Conservation (phyloP, 2,888 invertebrate genomes). For the Deladenus siricidicola region DNA sequence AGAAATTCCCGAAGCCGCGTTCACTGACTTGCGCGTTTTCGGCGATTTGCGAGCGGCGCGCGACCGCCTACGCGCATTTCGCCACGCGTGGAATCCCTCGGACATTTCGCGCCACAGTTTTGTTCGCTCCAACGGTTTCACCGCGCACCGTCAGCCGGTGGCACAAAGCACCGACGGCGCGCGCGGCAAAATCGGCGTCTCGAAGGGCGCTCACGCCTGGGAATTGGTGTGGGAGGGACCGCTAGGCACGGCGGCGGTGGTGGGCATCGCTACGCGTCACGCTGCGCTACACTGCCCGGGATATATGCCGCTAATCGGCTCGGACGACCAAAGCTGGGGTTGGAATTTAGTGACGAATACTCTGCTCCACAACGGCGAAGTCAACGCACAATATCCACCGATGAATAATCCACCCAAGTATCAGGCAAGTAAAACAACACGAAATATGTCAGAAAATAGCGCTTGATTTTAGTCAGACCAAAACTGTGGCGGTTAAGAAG, state of each 20-base stretch:
- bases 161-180: conserved; percentile 94
- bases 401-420: conserved; percentile 69
- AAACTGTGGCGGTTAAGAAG: too few relatives aligned
- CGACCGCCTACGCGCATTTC: conserved; percentile 82
- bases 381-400: conserved; percentile 58
- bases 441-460: too few relatives aligned
- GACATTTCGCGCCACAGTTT: conserved; percentile 92
- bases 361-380: conserved; percentile 84
- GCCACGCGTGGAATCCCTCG: conserved; percentile 91
- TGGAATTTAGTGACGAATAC: conserved; percentile 98
- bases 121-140: conserved; percentile 91
- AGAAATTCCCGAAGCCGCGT: conserved; percentile 69
- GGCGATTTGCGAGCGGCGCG: conserved; percentile 80
- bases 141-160: conserved; percentile 91
- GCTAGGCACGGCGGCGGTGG: conserved; percentile 90
- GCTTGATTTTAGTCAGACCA: too few relatives aligned
- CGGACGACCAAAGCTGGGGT: conserved; percentile 96
- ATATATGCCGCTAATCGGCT: conserved; percentile 85
- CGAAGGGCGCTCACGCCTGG: conserved; percentile 43
- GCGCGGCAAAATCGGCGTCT: conserved; percentile 60
- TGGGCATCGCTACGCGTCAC: conserved; percentile 85
- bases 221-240: conserved; percentile 64
- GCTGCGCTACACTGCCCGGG: conserved; percentile 86
- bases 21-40: conserved; percentile 77
- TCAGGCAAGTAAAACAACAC: too few relatives aligned